Evolutionary conservation across 2,888 invertebrate genomes (phyloP).

Genomic region (Dynastes grantii): DNA sequence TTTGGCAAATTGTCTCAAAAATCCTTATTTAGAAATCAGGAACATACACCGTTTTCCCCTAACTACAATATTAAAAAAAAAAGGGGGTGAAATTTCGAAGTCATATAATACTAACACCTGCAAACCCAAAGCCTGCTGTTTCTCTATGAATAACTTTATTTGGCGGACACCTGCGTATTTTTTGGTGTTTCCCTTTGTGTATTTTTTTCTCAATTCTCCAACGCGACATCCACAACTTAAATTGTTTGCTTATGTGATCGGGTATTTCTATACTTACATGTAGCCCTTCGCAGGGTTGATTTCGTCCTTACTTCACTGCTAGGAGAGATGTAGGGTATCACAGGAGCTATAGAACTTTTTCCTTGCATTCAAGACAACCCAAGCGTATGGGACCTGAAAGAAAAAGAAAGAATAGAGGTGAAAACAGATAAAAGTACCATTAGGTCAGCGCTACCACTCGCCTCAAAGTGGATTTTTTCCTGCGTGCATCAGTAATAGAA

Average conservation of each 20-base stretch:
- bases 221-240: conserved; percentile 9
- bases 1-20: too few relatives aligned
- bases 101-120: conserved; percentile 10
- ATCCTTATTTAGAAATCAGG: not conserved
- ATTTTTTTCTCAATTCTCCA: not conserved
- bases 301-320: too few relatives aligned
- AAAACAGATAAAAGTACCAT: conserved; percentile 31
- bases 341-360: not conserved
- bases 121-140: too few relatives aligned
- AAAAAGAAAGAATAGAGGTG: not conserved
- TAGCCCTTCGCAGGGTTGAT: too few relatives aligned
- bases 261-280: not conserved
- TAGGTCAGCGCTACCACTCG: conserved; percentile 28
- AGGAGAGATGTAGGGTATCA: too few relatives aligned
- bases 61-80: not conserved
- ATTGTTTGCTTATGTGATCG: conserved; percentile 38
- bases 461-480: conserved; percentile 13
- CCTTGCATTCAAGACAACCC: not conserved
- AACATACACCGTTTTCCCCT: not conserved
- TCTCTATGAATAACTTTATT: conserved; percentile 28
- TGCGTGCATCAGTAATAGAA: conserved; percentile 4
- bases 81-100: conserved; percentile 26
- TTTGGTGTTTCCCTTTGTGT: too few relatives aligned
- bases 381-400: not conserved
- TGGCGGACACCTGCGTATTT: conserved; percentile 37